phyloP scores from a whole-genome alignment of 2,888 invertebrate species.

The Brachyptera risi region DNA sequence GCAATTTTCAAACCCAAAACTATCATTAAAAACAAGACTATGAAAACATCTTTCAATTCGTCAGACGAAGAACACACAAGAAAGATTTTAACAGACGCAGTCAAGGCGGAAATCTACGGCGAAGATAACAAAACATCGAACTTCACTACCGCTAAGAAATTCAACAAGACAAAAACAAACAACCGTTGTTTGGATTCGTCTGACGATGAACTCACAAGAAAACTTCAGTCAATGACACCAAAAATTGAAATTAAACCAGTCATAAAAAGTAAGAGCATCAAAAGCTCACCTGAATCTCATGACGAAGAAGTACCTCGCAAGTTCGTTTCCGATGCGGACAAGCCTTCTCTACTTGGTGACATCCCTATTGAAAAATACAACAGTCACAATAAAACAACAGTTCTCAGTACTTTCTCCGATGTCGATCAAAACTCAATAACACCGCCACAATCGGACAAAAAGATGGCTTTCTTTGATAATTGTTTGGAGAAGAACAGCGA shows the following conservation, averaged over 20 bases:
- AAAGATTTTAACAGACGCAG: conserved; percentile 38
- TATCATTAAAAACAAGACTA: conserved; percentile 35
- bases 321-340: conserved; percentile 21
- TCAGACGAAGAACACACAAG: conserved; percentile 39
- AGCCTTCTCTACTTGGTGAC: conserved; percentile 24
- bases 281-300: conserved; percentile 26
- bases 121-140: conserved; percentile 31
- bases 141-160: no score
- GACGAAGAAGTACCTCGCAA: conserved; percentile 25
- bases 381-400: conserved; percentile 13
- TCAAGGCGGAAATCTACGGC: conserved; percentile 39
- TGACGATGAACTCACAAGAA: conserved; percentile 28
- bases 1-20: conserved; percentile 19
- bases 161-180: neutral
- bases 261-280: conserved; percentile 24
- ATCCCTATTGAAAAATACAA: conserved; percentile 24
- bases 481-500: conserved; percentile 30
- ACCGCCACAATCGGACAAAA: conserved; percentile 34
- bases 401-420: conserved; percentile 48
- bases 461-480: conserved; percentile 22
- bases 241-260: conserved; percentile 23
- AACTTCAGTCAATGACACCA: conserved; percentile 15
- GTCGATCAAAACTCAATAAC: conserved; percentile 47
- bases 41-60: conserved; percentile 28
- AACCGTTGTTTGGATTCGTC: conserved; percentile 27